Evolutionary conservation across 1,140 invertebrate genomes (phyloP), one percentile per base, ranked within the genome.

Genomic region (Geopemphigus sp.): DNA sequence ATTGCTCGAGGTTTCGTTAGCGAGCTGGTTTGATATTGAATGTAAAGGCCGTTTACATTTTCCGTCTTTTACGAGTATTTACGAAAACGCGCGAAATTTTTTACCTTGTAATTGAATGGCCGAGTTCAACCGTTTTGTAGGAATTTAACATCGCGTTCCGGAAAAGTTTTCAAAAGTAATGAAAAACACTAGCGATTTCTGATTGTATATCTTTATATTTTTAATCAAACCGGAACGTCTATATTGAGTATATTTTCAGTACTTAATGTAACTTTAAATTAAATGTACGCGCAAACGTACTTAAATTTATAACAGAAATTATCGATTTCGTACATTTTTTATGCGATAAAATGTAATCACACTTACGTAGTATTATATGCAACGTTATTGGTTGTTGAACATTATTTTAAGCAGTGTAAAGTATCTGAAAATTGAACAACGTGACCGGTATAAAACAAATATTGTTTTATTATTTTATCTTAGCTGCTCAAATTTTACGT

Each of bases 21-120:
- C 26, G 47, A 5, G 26, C 50, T 72, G 53, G 47, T 54, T 72
- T 72, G 68, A 54, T 54, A 72, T 72, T 29, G 47, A 54, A 72
- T 72, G n/a, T n/a, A 54, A 24, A 72, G 15, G 12, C 45, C 14
- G 15, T 14, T 8, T 1, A 50, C 1, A 54, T 11, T 24, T 72
- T 72, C 50, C 50, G 24, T 72, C 68, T 72, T 72, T 54, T 53
- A 54, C 5, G 24, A 54, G 68, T 14, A 29, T 72, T 72, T 72
- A 72, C 54, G 24, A 26, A 70, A 70, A 53, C 22, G 47, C 8
- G 3, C 8, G 10, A 72, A 54, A 54, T 72, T 72, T 70, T 53
- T 29, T 72, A 72, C 54, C 26, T 6, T 54, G 4, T 72, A 24
- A 17, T 22, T 24, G 47, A 47, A 54, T 54, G 53, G 53, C 54